These are phyloP conservation scores for Oryzias melastigma DNA, from an alignment of 2,113 vertebrate species.

Conservation along the genomic window DNA sequence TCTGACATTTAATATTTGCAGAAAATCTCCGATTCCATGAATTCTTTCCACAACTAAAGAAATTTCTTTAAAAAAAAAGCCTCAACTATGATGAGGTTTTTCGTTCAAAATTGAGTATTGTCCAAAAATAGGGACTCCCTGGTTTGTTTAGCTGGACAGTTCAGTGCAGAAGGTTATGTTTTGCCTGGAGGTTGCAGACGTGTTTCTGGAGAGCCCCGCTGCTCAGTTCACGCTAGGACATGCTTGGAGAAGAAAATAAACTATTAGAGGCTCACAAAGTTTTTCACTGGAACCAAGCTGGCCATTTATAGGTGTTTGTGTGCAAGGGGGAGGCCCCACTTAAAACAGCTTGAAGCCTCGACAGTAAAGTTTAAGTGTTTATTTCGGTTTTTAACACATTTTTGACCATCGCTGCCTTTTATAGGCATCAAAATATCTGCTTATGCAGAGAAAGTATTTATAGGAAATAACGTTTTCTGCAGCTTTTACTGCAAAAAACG, in stretches of 20 bases:
- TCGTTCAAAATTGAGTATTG: conserved; percentile 5
- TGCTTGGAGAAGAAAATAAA: conserved; percentile 53
- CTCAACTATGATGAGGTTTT: neutral
- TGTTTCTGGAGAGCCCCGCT: conserved; percentile 28
- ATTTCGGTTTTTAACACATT: conserved; percentile 22
- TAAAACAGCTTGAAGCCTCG: conserved; percentile 48
- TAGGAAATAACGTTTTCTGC: no score
- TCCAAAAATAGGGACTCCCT: conserved; percentile 32
- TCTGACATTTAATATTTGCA: conserved; percentile 19
- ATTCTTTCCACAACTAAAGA: conserved; percentile 3
- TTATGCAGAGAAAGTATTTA: no score
- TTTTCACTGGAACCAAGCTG: conserved; percentile 36
- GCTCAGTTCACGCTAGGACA: conserved; percentile 55
- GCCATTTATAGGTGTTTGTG: conserved; percentile 11
- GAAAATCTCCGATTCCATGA: conserved; percentile 10
- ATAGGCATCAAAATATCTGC: no score
- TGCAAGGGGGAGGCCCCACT: conserved; percentile 42
- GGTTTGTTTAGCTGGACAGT: conserved; percentile 26
- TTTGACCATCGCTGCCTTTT: conserved; percentile 35
- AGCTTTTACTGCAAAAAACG: no score
- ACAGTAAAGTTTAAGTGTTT: conserved; percentile 27
- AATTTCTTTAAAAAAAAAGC: neutral
- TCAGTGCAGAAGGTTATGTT: conserved; percentile 30
- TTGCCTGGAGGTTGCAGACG: conserved; percentile 22
- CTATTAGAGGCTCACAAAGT: conserved; percentile 46